These are phyloP conservation scores for Tachina lurida DNA, from an alignment of 2,888 invertebrate genomes.

Conservation along the genomic window DNA sequence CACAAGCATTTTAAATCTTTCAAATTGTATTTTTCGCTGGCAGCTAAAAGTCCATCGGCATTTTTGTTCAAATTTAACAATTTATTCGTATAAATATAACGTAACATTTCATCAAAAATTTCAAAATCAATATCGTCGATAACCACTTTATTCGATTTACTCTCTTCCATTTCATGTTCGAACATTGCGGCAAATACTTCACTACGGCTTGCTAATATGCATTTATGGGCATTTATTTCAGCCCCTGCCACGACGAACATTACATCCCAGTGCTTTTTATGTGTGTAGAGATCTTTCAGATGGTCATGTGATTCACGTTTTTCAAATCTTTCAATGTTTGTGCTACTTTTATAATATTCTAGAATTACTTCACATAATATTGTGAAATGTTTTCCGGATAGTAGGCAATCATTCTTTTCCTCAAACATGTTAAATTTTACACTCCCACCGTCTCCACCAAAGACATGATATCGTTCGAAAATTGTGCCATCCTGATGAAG, in stretches of 20 bases:
- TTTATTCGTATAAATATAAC: slow-evolving; percentile 98
- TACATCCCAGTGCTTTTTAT: slow-evolving; percentile 1
- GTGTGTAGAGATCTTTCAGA: slow-evolving; percentile 93
- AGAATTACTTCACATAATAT: slow-evolving; percentile 90
- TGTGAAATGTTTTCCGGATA: no score
- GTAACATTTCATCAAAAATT: slow-evolving; percentile 97
- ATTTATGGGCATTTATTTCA: slow-evolving; percentile 98
- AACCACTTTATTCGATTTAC: slow-evolving; percentile 97
- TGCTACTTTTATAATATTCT: slow-evolving; percentile 79
- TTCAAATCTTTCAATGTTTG: slow-evolving; percentile 83
- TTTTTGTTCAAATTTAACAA: slow-evolving; percentile 97
- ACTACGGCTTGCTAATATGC: slow-evolving; percentile 94
- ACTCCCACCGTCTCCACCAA: no score
- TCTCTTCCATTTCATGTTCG: slow-evolving; percentile 99
- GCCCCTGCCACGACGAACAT: slow-evolving; percentile 95
- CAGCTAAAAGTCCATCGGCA: slow-evolving; percentile 98
- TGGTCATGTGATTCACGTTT: slow-evolving; percentile 99
- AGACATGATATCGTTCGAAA: no score
- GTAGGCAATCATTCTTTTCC: no score
- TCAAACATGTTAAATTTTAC: no score
- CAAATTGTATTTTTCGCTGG: slow-evolving; percentile 99
- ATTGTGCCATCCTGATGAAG: no score
- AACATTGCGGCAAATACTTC: slow-evolving; percentile 99
- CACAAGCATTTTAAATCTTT: slow-evolving; percentile 99
- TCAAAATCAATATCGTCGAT: slow-evolving; percentile 99